Conservation (phyloP, 30 jellyfish, hydroid and myxozoan genomes). For the Clytia hemisphaerica region DNA sequence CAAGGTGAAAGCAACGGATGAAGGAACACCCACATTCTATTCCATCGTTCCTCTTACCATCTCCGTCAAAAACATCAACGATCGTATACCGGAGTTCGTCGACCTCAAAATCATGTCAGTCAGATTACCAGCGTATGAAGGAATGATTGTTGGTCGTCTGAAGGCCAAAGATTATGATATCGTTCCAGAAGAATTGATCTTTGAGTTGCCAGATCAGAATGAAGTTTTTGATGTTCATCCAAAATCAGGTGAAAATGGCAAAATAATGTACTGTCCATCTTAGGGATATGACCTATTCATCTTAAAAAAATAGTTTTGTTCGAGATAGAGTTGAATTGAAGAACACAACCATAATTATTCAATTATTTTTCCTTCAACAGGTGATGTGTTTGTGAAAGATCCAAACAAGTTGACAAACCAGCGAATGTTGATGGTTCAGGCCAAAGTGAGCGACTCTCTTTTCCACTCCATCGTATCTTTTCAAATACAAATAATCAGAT, state of each 20-base stretch:
- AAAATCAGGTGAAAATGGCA: conserved; percentile 34
- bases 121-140: conserved; percentile 54
- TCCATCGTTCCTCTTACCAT: conserved; percentile 52
- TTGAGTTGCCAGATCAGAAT: conserved; percentile 37
- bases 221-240: conserved; percentile 42
- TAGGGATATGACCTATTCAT: not conserved
- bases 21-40: conserved; percentile 59
- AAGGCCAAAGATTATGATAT: conserved; percentile 80
- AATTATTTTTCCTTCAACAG: not conserved
- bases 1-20: conserved; percentile 59
- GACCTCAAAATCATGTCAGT: conserved; percentile 31
- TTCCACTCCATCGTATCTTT: conserved; percentile 54
- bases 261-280: conserved; percentile 56
- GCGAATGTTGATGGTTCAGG: conserved; percentile 27
- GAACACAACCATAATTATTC: not conserved
- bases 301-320: too few species aligned
- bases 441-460: conserved; percentile 74
- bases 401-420: conserved; percentile 22
- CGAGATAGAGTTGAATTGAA: conserved; percentile 21
- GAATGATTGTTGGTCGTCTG: conserved; percentile 50
- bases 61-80: conserved; percentile 59
- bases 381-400: conserved; percentile 17
- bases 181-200: conserved; percentile 36
- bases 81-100: conserved; percentile 75
- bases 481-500: conserved; percentile 26